phyloP scores from a whole-genome alignment of 2,888 invertebrate genomes.

The Coelinius sp. region DNA sequence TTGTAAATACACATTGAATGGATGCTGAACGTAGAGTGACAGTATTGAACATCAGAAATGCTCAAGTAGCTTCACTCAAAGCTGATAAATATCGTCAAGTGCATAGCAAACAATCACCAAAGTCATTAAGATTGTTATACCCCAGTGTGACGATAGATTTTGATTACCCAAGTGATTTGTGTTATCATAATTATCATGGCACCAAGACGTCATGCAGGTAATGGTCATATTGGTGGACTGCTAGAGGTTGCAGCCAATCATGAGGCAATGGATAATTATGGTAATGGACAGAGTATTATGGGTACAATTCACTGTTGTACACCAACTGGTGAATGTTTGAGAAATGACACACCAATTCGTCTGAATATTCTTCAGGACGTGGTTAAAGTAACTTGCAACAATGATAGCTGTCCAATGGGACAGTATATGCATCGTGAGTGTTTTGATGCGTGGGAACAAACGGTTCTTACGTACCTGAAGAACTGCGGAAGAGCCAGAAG shows the following conservation, averaged over 20 bases:
- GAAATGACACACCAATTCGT: slow-evolving; percentile 75
- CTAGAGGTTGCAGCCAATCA: slow-evolving; percentile 56
- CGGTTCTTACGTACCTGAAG: slow-evolving; percentile 89
- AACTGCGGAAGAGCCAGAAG: slow-evolving; percentile 92
- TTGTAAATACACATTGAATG: slow-evolving; percentile 17
- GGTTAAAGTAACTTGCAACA: slow-evolving; percentile 93
- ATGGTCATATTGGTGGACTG: slow-evolving; percentile 59
- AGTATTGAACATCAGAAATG: neutral
- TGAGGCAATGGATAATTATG: slow-evolving; percentile 57
- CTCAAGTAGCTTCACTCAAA: neutral
- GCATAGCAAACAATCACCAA: neutral
- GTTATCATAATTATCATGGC: slow-evolving; percentile 55
- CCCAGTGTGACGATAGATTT: neutral
- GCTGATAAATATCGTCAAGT: neutral
- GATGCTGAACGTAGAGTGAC: slow-evolving; percentile 13
- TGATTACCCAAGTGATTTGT: neutral
- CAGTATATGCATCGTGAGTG: slow-evolving; percentile 97
- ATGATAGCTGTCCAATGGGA: slow-evolving; percentile 90
- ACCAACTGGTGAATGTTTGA: slow-evolving; percentile 85
- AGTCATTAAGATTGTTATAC: neutral
- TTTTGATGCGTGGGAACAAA: slow-evolving; percentile 94
- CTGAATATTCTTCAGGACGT: slow-evolving; percentile 83
- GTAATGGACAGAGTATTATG: slow-evolving; percentile 47
- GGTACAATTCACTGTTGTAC: slow-evolving; percentile 83
- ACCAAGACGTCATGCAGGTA: slow-evolving; percentile 65